Percentiles rank a stretch among this genome's conserved stretches.
Conservation (phyloP, 2,113 vertebrate species). For the Oreochromis aureus region DNA sequence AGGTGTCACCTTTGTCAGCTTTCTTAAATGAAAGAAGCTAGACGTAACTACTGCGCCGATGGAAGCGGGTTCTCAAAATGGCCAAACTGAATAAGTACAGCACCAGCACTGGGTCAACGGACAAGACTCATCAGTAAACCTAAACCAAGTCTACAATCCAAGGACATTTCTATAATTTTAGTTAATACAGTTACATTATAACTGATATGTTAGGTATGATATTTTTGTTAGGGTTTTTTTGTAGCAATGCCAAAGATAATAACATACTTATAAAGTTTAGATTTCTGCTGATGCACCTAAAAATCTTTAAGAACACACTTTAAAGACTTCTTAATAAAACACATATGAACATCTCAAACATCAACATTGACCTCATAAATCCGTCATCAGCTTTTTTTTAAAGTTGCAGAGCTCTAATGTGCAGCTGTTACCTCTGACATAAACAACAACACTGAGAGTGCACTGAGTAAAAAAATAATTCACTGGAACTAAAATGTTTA, state of each 20-base stretch:
- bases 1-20: not conserved
- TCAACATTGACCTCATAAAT: not conserved
- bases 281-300: not conserved
- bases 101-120: rapidly evolving
- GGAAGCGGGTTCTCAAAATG: not conserved
- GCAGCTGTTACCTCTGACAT: too few species aligned
- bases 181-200: not conserved
- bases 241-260: too few species aligned
- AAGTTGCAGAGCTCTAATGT: too few species aligned
- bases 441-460: too few species aligned
- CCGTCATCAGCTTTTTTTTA: too few species aligned
- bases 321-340: not conserved
- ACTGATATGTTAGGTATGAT: too few species aligned
- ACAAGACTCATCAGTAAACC: not conserved
- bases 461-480: too few species aligned
- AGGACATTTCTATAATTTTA: not conserved
- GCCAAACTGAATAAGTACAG: not conserved
- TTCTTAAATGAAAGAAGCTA: not conserved
- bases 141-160: not conserved
- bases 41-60: not conserved
- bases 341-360: not conserved
- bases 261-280: not conserved
- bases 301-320: not conserved
- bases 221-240: too few species aligned
- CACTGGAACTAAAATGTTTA: too few species aligned